These are phyloP conservation scores for Drosophila vallismaia DNA, from an alignment of 2,888 invertebrate genomes.

Conservation along the genomic window DNA sequence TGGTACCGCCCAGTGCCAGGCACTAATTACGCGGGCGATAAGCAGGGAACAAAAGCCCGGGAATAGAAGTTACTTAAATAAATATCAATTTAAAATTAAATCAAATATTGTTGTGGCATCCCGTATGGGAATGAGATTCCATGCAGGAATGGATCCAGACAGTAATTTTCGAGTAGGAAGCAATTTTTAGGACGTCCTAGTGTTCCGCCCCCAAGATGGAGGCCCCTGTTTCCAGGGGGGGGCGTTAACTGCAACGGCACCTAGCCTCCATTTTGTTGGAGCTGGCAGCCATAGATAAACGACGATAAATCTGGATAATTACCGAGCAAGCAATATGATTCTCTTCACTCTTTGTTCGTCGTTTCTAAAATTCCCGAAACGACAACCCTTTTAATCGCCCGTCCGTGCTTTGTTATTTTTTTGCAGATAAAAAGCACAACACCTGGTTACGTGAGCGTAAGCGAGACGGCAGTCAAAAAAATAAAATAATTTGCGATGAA, in stretches of 20 bases:
- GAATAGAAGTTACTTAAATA: constrained; percentile 27
- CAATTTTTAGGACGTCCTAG: not conserved
- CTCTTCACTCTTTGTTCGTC: constrained; percentile 16
- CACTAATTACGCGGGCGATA: constrained; percentile 17
- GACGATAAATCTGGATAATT: constrained; percentile 5
- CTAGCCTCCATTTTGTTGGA: constrained; percentile 19
- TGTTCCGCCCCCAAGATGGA: not conserved
- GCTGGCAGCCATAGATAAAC: not conserved
- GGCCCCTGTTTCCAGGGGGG: not conserved
- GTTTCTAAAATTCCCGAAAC: not conserved
- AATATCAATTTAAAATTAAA: constrained; percentile 43
- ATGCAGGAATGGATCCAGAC: not conserved
- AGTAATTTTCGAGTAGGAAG: not conserved
- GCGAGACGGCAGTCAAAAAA: constrained; percentile 26
- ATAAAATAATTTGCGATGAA: constrained; percentile 65
- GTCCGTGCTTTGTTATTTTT: constrained; percentile 15
- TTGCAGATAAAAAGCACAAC: constrained; percentile 32
- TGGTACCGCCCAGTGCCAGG: not conserved
- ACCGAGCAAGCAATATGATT: not conserved
- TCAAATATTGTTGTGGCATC: constrained; percentile 42
- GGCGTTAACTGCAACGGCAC: constrained; percentile 3
- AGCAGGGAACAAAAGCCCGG: constrained; percentile 1
- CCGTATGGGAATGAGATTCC: not conserved
- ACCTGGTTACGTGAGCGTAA: constrained; percentile 33
- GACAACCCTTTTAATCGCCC: constrained; percentile 1